Evolutionary conservation across 2,113 vertebrate species (phyloP), one percentile per base, ranked within the genome.

Genomic region (Callaeas wilsoni): DNA sequence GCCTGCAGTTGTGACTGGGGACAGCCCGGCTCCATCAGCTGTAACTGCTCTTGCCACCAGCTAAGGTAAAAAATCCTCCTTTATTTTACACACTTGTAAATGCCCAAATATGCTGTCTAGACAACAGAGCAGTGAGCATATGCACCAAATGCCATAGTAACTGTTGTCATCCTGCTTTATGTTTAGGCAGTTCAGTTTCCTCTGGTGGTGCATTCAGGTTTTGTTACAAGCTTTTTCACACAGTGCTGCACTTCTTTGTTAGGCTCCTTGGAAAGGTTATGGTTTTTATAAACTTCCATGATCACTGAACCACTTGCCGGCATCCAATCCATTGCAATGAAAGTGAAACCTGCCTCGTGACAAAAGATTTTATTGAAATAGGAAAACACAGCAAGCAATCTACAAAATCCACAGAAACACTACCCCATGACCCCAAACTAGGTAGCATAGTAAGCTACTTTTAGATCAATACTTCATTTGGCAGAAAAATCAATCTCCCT

Each of bases 401-500:
- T 69, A 84, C 53, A 82, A 82, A 95, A 96, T 84, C 94, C 74
- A 95, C 81, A 89, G 96, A 91, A 96, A 89, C 44, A 65, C 59
- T 70, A 93, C 42, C 68, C 73, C 42, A 35, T 79, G 93, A 96
- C 84, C 94, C 87, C 70, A 89, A 57, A 95, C 65, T 50, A 82
- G 70, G 87, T 35, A 87, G 94, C 64, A 91, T 47, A 68, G 74
- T 87, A 91, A 94, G 74, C 84, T 93, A 76, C 74, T 89, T 95
- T 93, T 18, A 76, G 95, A 97, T 96, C 96, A 94, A 97, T 97
- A 95, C 62, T 91, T 96, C 84, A 95, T 94, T 95, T 33, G 81
- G 91, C 89, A 97, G 87, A 96, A 97, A 95, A 97, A 96, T 96
- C 96, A 87, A 97, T 97, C 84, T 93, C 65, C 32, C 25, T 94